Conservation (phyloP, 2,113 vertebrate species). For the Seriola quinqueradiata region DNA sequence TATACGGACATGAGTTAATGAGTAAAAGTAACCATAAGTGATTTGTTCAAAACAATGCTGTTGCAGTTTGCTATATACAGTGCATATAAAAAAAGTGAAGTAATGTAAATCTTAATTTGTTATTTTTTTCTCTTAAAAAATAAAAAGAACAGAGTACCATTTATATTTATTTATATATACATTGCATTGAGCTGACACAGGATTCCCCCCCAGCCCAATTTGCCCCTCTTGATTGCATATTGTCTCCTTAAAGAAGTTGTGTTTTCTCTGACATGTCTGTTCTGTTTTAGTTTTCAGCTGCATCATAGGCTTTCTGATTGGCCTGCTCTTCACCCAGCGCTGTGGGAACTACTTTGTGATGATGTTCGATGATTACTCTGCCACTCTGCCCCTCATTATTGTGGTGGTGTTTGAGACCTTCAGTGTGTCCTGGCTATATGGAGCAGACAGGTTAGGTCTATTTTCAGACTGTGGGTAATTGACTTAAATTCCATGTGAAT, state of each 20-base stretch:
- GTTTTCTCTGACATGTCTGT: background rate
- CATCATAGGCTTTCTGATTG: constrained; percentile 81
- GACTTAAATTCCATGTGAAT: background rate
- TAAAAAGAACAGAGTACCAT: too few species aligned
- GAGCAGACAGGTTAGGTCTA: constrained; percentile 86
- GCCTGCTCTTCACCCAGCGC: constrained; percentile 87
- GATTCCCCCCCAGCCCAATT: background rate
- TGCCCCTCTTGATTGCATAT: background rate
- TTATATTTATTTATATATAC: too few species aligned
- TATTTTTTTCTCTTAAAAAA: too few species aligned
- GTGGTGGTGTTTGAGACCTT: constrained; percentile 87
- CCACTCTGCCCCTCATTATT: constrained; percentile 85
- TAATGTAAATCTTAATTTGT: too few species aligned
- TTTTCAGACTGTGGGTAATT: background rate
- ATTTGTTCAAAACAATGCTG: too few species aligned
- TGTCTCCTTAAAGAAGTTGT: too few species aligned
- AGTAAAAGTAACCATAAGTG: too few species aligned
- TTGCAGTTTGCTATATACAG: too few species aligned
- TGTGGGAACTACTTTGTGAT: constrained; percentile 88
- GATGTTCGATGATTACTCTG: constrained; percentile 89
- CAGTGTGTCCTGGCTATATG: constrained; percentile 88
- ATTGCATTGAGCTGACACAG: background rate
- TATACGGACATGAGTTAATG: too few species aligned
- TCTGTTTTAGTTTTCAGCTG: constrained; percentile 81
- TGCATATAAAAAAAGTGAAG: too few species aligned